Percentiles rank a stretch among this genome's conserved stretches.
Conservation (phyloP, 2,888 invertebrate genomes). For the Bruchidius siliquastri region DNA sequence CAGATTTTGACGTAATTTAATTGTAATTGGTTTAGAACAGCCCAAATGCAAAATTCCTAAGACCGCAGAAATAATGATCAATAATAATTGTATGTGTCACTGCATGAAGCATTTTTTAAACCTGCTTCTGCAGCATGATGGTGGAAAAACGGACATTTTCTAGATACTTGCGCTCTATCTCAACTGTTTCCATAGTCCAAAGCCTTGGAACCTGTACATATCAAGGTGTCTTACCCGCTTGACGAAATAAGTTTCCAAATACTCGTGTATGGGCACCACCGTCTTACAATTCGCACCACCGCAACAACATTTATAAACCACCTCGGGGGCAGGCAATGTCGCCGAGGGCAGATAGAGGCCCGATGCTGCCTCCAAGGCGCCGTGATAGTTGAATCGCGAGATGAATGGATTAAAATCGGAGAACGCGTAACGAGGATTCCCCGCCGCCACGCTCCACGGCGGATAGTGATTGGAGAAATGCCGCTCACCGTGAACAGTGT, state of each 20-base stretch:
- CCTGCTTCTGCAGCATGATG: no score
- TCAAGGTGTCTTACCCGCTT: slow-evolving; percentile 39
- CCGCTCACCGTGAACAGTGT: slow-evolving; percentile 44
- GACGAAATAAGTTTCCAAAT: slow-evolving; percentile 46
- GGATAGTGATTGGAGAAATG: slow-evolving; percentile 16
- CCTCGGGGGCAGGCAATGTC: slow-evolving; percentile 9
- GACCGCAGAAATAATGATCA: no score
- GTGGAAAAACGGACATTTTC: not conserved
- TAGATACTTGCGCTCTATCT: slow-evolving; percentile 3
- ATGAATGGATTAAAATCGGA: not conserved
- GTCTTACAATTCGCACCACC: slow-evolving; percentile 33
- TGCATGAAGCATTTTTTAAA: no score
- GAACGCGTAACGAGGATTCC: not conserved
- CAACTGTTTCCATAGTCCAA: slow-evolving; percentile 6
- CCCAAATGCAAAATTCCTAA: no score
- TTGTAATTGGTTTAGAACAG: no score
- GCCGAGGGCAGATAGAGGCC: not conserved
- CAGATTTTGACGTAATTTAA: no score
- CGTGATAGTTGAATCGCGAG: not conserved
- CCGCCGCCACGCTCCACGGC: slow-evolving; percentile 2
- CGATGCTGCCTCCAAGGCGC: not conserved
- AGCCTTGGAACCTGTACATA: not conserved
- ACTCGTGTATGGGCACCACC: slow-evolving; percentile 44
- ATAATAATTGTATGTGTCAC: no score
- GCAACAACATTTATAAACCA: slow-evolving; percentile 37